Percentiles rank a stretch among this genome's conserved stretches.
Evolutionary conservation across 2,113 vertebrate species (phyloP).

Genomic region (Thymallus thymallus): DNA sequence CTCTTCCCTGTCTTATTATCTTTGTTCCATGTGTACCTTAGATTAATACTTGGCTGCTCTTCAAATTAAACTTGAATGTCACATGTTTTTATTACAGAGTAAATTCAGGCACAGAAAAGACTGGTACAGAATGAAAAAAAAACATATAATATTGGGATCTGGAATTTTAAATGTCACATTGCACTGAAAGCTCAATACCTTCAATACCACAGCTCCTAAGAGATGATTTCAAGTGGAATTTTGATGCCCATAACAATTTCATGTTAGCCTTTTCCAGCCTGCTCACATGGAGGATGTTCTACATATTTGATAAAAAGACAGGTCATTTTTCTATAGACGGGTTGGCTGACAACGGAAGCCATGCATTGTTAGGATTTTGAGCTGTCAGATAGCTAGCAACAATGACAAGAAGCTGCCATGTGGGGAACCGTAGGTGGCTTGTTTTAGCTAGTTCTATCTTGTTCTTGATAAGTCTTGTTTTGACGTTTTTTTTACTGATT

Average conservation of each 20-base stretch:
- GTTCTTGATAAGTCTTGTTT: too few relatives aligned
- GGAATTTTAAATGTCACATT: constrained; percentile 69
- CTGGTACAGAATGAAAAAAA: constrained; percentile 52
- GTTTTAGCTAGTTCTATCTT: too few relatives aligned
- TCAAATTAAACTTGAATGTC: constrained; percentile 74
- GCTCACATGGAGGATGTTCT: constrained; percentile 42
- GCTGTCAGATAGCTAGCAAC: too few relatives aligned
- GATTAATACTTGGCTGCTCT: constrained; percentile 59
- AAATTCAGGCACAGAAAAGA: constrained; percentile 48
- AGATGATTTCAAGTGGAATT: constrained; percentile 59
- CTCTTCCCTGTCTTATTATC: constrained; percentile 43
- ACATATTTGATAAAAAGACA: constrained; percentile 48
- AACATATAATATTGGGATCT: constrained; percentile 61
- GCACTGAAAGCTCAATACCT: constrained; percentile 56
- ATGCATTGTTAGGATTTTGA: too few relatives aligned
- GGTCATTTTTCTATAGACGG: constrained; percentile 11
- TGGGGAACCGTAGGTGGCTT: too few relatives aligned
- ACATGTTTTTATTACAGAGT: constrained; percentile 71
- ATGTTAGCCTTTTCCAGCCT: constrained; percentile 39
- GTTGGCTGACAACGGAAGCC: too few relatives aligned
- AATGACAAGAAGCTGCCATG: too few relatives aligned
- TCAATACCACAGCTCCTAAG: constrained; percentile 54
- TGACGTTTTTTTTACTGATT: too few relatives aligned
- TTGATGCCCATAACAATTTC: constrained; percentile 55
- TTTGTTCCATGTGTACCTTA: constrained; percentile 36